Percentiles rank a stretch among this genome's conserved stretches.
phyloP scores from a whole-genome alignment of 2,113 vertebrate species.

The Philantomba maxwellii region DNA sequence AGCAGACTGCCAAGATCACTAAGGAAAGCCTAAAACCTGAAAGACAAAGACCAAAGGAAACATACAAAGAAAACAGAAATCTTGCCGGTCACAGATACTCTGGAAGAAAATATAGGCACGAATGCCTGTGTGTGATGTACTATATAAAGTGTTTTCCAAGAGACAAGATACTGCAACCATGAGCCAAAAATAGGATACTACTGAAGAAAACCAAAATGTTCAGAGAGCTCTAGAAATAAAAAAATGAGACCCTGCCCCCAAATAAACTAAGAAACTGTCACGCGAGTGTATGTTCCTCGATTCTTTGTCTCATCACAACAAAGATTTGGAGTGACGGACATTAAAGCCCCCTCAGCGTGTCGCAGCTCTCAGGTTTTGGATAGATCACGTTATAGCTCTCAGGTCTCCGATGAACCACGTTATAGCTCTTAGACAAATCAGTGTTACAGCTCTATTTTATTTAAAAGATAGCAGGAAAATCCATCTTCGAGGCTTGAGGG shows the following conservation, averaged over 20 bases:
- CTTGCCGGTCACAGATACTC: background rate
- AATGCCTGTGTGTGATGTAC: background rate
- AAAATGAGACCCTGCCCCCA: background rate
- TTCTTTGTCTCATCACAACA: no score
- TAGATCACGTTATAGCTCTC: no score
- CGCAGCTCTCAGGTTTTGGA: no score
- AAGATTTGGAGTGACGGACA: no score
- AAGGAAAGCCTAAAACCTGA: background rate
- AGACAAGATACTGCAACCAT: background rate
- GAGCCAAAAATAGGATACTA: background rate
- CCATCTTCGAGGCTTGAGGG: no score
- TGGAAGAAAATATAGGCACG: background rate
- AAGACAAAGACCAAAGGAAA: background rate
- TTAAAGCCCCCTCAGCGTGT: no score
- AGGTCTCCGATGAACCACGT: no score
- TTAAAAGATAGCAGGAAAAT: no score
- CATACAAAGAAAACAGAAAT: background rate
- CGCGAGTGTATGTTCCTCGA: no score
- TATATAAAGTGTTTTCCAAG: background rate
- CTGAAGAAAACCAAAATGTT: background rate
- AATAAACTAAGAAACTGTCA: background rate
- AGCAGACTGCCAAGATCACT: background rate
- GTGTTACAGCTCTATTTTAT: no score
- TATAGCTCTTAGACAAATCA: no score
- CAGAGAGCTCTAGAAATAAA: background rate